phyloP scores from a whole-genome alignment of 1,140 invertebrate genomes.

The Catajapyx aquilonaris region DNA sequence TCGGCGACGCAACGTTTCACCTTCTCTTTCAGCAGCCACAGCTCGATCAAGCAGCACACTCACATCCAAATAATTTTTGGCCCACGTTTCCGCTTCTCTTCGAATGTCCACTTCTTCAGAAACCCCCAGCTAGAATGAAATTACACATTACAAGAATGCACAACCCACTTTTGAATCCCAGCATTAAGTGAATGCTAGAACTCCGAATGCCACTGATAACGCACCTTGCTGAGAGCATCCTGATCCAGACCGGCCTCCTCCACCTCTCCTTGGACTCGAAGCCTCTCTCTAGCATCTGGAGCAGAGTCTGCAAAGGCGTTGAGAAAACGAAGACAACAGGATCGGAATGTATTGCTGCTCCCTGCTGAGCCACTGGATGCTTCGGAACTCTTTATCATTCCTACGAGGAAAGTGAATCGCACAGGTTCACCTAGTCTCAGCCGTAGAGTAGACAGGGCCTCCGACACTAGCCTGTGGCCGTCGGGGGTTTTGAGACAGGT shows the following conservation, averaged over 20 bases:
- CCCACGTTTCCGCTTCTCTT: conserved; percentile 44
- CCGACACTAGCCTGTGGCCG: conserved; percentile 62
- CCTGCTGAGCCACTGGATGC: conserved; percentile 42
- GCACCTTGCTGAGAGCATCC: conserved; percentile 42
- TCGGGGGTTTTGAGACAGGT: conserved; percentile 34
- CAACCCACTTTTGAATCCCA: neutral
- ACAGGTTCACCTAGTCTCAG: conserved; percentile 78
- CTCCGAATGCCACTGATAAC: conserved; percentile 6
- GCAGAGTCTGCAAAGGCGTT: conserved; percentile 60
- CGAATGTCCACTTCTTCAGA: conserved; percentile 29
- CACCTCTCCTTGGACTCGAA: conserved; percentile 77
- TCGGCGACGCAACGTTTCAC: conserved; percentile 33
- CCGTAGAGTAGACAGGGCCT: conserved; percentile 70
- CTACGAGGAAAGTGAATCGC: conserved; percentile 69
- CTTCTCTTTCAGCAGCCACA: conserved; percentile 31
- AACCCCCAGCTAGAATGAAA: conserved; percentile 14
- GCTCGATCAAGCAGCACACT: conserved; percentile 31
- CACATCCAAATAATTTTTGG: conserved; percentile 46
- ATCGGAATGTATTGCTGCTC: too few relatives aligned
- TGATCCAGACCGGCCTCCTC: conserved; percentile 63
- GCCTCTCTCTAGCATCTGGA: conserved; percentile 42
- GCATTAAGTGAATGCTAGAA: conserved; percentile 1
- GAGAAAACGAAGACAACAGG: conserved; percentile 64
- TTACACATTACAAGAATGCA: conserved; percentile 1
- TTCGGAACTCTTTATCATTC: conserved; percentile 56